Percentiles rank a stretch among this genome's conserved stretches.
These are phyloP conservation scores for Drosophila siamana DNA, from an alignment of 2,888 invertebrate species.

Conservation along the genomic window DNA sequence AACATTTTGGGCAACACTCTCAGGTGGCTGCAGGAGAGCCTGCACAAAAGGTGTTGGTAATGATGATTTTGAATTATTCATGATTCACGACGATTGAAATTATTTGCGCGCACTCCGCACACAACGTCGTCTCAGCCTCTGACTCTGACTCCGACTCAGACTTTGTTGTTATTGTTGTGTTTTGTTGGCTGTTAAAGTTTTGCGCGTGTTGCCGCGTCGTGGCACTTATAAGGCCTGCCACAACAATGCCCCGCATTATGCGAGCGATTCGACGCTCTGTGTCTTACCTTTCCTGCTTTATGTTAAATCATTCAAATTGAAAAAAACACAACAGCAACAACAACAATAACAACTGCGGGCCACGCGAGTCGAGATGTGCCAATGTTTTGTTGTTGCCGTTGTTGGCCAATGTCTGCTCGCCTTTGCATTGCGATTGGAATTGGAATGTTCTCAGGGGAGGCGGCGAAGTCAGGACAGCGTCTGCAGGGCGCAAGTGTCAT, in stretches of 20 bases:
- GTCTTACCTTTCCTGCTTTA: conserved; percentile 71
- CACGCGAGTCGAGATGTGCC: conserved; percentile 55
- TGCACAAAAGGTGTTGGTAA: conserved; percentile 79
- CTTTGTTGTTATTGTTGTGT: conserved; percentile 33
- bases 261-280: conserved; percentile 31
- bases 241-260: conserved; percentile 68
- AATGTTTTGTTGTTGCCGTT: too few relatives aligned
- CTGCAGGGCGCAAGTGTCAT: conserved; percentile 64
- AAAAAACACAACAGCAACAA: conserved; percentile 44
- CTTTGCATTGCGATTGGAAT: neutral
- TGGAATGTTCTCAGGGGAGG: conserved; percentile 77
- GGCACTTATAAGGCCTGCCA: conserved; percentile 71
- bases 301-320: conserved; percentile 81
- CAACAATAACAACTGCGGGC: conserved; percentile 78
- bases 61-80: conserved; percentile 81
- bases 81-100: conserved; percentile 81
- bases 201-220: conserved; percentile 65
- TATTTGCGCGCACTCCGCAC: conserved; percentile 71
- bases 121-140: conserved; percentile 6
- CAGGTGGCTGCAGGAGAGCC: conserved; percentile 62
- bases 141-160: too few relatives aligned
- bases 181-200: conserved; percentile 68
- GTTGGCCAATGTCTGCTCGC: conserved; percentile 52
- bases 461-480: conserved; percentile 22
- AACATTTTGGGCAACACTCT: conserved; percentile 80